Evolutionary conservation across 2,888 invertebrate genomes (phyloP).

Genomic region (Aporophyla nigra): DNA sequence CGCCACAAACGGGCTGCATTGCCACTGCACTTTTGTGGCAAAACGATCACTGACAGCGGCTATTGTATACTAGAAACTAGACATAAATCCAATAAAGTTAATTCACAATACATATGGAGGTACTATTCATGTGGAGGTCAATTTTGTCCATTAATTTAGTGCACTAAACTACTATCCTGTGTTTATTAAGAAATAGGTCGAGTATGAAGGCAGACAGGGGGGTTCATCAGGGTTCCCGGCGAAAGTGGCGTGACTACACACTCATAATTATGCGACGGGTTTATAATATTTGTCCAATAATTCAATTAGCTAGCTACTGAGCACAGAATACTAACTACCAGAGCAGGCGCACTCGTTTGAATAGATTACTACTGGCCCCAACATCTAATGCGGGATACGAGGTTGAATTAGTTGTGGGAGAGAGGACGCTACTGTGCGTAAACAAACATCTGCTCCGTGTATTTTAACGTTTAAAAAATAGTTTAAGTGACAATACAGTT

Average conservation of each 20-base stretch:
- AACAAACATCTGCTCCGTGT: too few species aligned
- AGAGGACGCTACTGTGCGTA: too few species aligned
- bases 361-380: constrained; percentile 41
- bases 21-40: too few species aligned
- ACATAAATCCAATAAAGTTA: not conserved
- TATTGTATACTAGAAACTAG: not conserved
- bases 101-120: not conserved
- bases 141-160: not conserved
- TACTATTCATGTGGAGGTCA: not conserved
- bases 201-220: not conserved
- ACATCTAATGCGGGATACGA: constrained; percentile 32
- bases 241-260: not conserved
- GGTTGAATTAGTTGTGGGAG: too few species aligned
- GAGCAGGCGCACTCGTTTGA: constrained; percentile 41
- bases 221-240: not conserved
- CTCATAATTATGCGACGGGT: not conserved
- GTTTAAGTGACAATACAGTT: too few species aligned
- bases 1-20: too few species aligned
- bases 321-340: constrained; percentile 30
- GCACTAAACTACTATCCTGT: not conserved
- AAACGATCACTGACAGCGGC: not conserved
- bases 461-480: too few species aligned
- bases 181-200: not conserved
- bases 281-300: constrained; percentile 35
- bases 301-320: constrained; percentile 27